Evolutionary conservation across 2,797 vertebrate species (phyloP), one percentile per base, ranked within the genome.

Genomic region (Gymnoscopelus braueri): DNA sequence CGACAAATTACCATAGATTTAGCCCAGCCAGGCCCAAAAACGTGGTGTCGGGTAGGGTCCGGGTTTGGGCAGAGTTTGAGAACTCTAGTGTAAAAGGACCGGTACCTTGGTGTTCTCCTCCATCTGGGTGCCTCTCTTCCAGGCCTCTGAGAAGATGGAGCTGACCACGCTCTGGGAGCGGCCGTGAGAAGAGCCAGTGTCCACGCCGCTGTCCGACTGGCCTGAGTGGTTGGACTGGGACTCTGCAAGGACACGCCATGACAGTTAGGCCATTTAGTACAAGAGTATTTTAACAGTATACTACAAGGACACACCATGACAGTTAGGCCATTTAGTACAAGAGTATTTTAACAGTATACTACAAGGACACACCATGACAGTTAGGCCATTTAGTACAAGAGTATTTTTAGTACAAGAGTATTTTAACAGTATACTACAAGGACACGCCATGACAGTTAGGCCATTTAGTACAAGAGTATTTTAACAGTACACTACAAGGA

Each of bases 81-180:
- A 69, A 9, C 6, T 19, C 10, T 24, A 12, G n/a, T 19, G 8
- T 29, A 14, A 19, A 13, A 32, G 15, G 53, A 79, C 7, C 0
- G 32, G 0, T 92, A 98, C 97, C 94, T 97, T 98, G 84, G 93
- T 93, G 87, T 87, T 96, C 72, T 99, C 98, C 81, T 99, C 97
- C 67, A 99, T 91, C 92, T 99, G 98, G 11, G 98, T 99, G 3
- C 97, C 98, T 76, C 98, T 95, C 79, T 97, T 99, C 98, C 98
- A 99, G 81, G 98, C 98, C 87, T 99, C 98, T 0, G 98, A 99
- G 87, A 99, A 99, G 85, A 99, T 97, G 81, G 97, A 99, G 91
- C 97, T 99, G 84, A 99, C 97, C 6, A 95, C 95, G 72, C 97
- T 99, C 84, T 99, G 98, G 52, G 97, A 98, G 14, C 97, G 96